Base-by-base conservation (phyloP, 2,888 invertebrate species). In the Leptinotarsa haldemani region DNA sequence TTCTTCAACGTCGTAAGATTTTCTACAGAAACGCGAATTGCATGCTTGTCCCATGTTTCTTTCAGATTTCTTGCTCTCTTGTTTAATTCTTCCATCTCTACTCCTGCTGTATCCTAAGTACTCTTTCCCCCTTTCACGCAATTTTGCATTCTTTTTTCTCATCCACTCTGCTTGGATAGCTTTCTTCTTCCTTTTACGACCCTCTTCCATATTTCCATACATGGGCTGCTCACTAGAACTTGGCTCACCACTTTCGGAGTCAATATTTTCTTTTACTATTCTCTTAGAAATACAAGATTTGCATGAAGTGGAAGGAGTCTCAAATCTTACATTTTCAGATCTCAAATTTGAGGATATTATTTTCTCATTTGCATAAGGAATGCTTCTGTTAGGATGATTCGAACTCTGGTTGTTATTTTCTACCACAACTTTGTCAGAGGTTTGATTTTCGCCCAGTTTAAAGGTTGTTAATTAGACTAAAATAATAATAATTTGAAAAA, bases 21-120 rank as follows among this genome's bases (percentile, higher is more conserved):
- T 66, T 52, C 64, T 74, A 64, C 72, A 74, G 22, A 74, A 61
- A 74, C 12, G 58, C 64, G 74, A 74, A 68, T 47, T 58, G 67
- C 71, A 74, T 74, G 68, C 52, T 47, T 68, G 58, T 58, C 74
- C 64, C 74, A 68, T 74, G 25, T 74, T 74, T 40, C 73, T 74
- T 74, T 74, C 74, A 40, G 74, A 53, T 74, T 69, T 73, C 50
- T 69, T 65, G 66, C 52, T 73, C 74, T 74, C 58, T 73, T 74
- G 74, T 74, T 72, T 69, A 61, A 74, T 69, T 16, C 30, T 74
- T 74, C 58, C 67, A 56, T n/a, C 56, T 56, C n/a, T 56, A 56
- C 56, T 16, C 20, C 56, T 66, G 25, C 61, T 74, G 66, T 74
- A 74, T 52, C 74, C 74, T 58, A 74, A 74, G 65, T 74, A 74